phyloP scores from a whole-genome alignment of 1,140 invertebrate species.

The Hylaeus anthracinus region DNA sequence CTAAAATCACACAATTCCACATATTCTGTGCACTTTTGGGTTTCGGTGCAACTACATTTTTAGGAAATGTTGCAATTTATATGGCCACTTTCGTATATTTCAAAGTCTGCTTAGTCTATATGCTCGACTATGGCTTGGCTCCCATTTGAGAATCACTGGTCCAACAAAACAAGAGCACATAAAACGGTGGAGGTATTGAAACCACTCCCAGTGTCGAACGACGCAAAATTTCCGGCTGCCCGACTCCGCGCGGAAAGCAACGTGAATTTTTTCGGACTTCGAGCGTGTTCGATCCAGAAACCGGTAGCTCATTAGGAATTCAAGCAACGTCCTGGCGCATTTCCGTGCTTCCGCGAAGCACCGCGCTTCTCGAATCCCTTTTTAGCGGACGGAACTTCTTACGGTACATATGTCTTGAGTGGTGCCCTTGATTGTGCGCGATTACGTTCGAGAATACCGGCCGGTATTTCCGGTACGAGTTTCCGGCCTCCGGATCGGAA shows the following conservation, averaged over 20 bases:
- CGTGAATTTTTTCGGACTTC: not conserved
- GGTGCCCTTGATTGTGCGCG: constrained; percentile 33
- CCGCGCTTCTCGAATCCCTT: no score
- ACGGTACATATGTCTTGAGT: constrained; percentile 1
- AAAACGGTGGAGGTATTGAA: not conserved
- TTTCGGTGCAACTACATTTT: no score
- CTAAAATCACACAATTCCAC: no score
- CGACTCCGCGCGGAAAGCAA: not conserved
- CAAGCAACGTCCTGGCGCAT: constrained; percentile 24
- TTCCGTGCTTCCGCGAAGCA: constrained; percentile 4
- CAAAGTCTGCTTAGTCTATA: no score
- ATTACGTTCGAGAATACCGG: constrained; percentile 34
- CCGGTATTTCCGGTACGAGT: constrained; percentile 31
- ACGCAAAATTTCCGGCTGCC: not conserved
- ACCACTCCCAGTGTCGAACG: not conserved
- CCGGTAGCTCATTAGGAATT: constrained; percentile 45
- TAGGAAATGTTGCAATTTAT: no score
- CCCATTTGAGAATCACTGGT: no score
- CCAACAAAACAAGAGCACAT: no score
- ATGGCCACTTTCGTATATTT: no score
- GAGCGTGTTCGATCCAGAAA: not conserved
- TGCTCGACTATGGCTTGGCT: no score
- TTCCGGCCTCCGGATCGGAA: not conserved
- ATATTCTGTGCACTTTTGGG: no score
- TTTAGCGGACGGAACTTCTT: constrained; percentile 5